Base-by-base conservation (phyloP, 2,888 invertebrate species). In the Mystacides longicornis region DNA sequence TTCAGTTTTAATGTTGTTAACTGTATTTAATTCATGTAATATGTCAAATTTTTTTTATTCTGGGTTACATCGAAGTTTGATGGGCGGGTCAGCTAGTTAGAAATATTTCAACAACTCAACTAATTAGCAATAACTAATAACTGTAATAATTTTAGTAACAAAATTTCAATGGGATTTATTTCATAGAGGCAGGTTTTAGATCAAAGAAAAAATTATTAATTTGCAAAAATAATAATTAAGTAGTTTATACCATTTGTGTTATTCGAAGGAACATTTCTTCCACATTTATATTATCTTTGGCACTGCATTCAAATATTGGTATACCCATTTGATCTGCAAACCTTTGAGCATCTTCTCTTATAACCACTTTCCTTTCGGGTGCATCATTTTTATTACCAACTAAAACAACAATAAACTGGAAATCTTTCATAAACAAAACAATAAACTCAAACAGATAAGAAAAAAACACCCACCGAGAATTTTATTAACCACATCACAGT, bases 401-500 rank as follows among this genome's bases (percentile, higher is more conserved):
- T 89, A 72, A 48, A 78, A 77, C 20, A 14, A 31, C 7, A 31
- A 31, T 21, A 9, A 16, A 49, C 22, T 37, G 23, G 16, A 43
- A 23, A 49, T 11, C 42, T n/a, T 2, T 37, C n/a, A 52, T n/a
- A 5, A 54, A 33, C n/a, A 21, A 43, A 4, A 43, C 14, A 20
- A 46, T 7, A 11, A 46, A 46, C 46, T 46, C 2, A 7, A 7
- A 37, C 3, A 4, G 14, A 7, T 3, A 7, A 37, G 14, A 37
- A 37, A 3, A 14, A 11, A 7, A 23, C 22, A 69, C 78, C 79
- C 72, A 92, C 93, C 93, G 81, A 98, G 82, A 72, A 98, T 93
- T 83, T 93, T 91, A 80, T 94, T 95, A 64, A 97, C 97, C 67
- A 94, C 92, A 80, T 99, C 98, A 85, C 99, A 99, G 80, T 99